These are phyloP conservation scores for Acanthurus lineatus DNA, from an alignment of 2,797 vertebrate species.

Conservation along the genomic window DNA sequence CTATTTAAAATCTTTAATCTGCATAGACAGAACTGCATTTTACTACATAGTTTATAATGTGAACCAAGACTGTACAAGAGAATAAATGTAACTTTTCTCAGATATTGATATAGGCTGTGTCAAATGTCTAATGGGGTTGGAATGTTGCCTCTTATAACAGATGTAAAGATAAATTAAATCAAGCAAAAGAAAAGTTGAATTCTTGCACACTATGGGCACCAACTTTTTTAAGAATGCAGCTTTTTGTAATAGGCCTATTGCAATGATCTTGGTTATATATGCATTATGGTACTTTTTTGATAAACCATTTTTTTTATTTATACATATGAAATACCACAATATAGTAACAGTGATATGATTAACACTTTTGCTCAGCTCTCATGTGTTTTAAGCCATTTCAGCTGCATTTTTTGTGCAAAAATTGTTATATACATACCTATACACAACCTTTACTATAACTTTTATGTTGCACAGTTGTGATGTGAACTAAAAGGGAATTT, in stretches of 20 bases:
- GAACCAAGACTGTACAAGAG: neutral
- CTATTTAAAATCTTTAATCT: neutral
- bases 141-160: neutral
- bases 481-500: neutral
- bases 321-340: neutral
- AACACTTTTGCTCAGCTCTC: neutral
- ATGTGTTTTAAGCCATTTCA: neutral
- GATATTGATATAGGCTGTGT: neutral
- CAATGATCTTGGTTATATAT: no score
- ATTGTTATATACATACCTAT: neutral
- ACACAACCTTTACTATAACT: neutral
- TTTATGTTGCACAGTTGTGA: neutral
- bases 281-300: neutral
- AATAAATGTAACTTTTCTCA: neutral
- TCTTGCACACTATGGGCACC: no score
- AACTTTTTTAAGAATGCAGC: neutral
- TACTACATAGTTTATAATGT: neutral
- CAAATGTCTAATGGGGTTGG: no score
- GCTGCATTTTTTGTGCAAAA: neutral
- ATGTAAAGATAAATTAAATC: neutral
- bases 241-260: neutral
- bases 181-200: neutral
- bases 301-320: neutral
- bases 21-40: neutral
- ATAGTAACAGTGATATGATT: neutral